Evolutionary conservation across 2,797 vertebrate genomes (phyloP).

Genomic region (Acomys russatus): DNA sequence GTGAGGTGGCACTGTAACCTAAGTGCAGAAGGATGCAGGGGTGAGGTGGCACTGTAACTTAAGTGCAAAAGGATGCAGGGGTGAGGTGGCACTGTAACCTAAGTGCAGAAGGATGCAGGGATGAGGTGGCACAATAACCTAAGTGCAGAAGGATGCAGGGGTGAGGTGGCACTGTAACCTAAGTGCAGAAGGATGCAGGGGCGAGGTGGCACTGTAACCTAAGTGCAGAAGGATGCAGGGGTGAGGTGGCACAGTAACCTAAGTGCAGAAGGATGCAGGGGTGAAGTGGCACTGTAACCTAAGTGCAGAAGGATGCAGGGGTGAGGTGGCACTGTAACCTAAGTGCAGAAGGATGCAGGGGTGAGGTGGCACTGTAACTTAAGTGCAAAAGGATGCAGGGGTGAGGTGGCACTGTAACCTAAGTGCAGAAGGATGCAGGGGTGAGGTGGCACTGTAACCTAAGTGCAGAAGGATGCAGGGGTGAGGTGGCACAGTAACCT

Average conservation of each 20-base stretch:
- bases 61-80: too few relatives aligned
- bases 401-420: too few relatives aligned
- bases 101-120: background rate
- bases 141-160: background rate
- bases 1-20: slow-evolving; percentile 23
- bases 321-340: too few relatives aligned
- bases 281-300: too few relatives aligned
- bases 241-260: slow-evolving; percentile 21
- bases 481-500: slow-evolving; percentile 21
- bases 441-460: too few relatives aligned
- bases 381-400: background rate
- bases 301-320: too few relatives aligned
- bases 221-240: background rate
- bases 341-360: background rate
- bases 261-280: background rate
- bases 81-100: too few relatives aligned
- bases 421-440: too few relatives aligned
- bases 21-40: background rate
- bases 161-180: too few relatives aligned
- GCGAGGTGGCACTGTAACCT: too few relatives aligned
- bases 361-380: slow-evolving; percentile 22
- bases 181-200: too few relatives aligned
- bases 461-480: background rate
- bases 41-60: too few relatives aligned
- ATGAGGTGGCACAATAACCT: slow-evolving; percentile 22